These are phyloP conservation scores for Hydrochoerus hydrochaeris DNA, from an alignment of 2,113 vertebrate genomes.

Conservation along the genomic window DNA sequence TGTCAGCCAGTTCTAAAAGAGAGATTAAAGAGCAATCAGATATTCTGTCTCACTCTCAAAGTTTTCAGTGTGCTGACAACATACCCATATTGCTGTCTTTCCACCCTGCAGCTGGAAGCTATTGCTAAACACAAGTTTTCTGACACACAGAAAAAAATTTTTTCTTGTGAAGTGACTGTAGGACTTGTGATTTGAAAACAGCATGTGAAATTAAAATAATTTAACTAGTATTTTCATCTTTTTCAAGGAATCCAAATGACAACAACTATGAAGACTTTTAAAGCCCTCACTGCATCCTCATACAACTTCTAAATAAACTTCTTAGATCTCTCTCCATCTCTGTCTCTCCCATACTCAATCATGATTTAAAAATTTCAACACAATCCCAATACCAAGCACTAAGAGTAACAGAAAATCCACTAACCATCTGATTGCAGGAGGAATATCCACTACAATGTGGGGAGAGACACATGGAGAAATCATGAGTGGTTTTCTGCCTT, in stretches of 20 bases:
- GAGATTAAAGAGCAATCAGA: constrained; percentile 77
- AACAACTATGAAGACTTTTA: constrained; percentile 16
- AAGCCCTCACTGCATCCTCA: background rate
- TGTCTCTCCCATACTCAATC: background rate
- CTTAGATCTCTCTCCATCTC: background rate
- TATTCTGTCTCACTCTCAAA: constrained; percentile 53
- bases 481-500: background rate
- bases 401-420: background rate
- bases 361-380: background rate
- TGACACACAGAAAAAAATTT: background rate
- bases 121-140: background rate
- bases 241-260: background rate
- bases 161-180: background rate
- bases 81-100: background rate
- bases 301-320: constrained; percentile 17
- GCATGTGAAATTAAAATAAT: background rate
- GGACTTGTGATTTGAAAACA: background rate
- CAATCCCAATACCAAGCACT: background rate
- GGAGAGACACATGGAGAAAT: background rate
- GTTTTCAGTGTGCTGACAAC: constrained; percentile 19
- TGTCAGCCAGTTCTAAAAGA: constrained; percentile 96
- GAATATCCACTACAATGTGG: background rate
- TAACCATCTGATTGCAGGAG: background rate
- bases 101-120: constrained; percentile 56
- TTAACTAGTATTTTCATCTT: background rate